phyloP scores from a whole-genome alignment of 2,888 invertebrate genomes.

The Acanthopleura granulata region DNA sequence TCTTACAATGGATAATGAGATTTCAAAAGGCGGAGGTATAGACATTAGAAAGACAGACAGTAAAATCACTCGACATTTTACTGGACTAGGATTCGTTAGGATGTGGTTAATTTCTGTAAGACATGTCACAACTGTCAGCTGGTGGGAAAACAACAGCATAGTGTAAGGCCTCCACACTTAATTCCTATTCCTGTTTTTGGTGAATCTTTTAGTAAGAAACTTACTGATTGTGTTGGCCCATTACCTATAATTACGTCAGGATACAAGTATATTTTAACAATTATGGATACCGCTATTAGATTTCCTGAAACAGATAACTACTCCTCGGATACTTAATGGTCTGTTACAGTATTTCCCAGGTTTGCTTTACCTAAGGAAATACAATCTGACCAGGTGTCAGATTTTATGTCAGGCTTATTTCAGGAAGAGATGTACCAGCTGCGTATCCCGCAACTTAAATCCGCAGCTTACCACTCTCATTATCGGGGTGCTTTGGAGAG shows the following conservation, averaged over 20 bases:
- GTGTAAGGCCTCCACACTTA: no score
- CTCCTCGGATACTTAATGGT: constrained; percentile 1
- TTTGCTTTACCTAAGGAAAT: constrained; percentile 21
- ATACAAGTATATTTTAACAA: constrained; percentile 19
- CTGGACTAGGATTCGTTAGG: no score
- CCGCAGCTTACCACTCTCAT: constrained; percentile 25
- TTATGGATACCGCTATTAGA: constrained; percentile 21
- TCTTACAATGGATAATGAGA: no score
- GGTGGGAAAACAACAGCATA: no score
- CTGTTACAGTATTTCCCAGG: constrained; percentile 14
- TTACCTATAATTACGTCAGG: constrained; percentile 21
- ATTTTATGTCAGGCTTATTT: constrained; percentile 23
- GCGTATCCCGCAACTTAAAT: constrained; percentile 15
- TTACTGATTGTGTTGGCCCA: constrained; percentile 18
- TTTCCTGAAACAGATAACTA: constrained; percentile 22
- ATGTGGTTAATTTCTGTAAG: no score
- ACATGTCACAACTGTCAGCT: no score
- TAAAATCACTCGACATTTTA: no score
- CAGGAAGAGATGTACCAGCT: constrained; percentile 19
- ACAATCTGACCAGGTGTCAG: constrained; percentile 22
- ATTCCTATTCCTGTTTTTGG: constrained; percentile 24
- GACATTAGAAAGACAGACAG: no score
- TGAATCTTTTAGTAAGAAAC: constrained; percentile 21
- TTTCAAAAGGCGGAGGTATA: no score
- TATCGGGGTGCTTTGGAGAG: no score